Evolutionary conservation across 2,113 vertebrate genomes (phyloP).

Genomic region (Ceyx melanurus): DNA sequence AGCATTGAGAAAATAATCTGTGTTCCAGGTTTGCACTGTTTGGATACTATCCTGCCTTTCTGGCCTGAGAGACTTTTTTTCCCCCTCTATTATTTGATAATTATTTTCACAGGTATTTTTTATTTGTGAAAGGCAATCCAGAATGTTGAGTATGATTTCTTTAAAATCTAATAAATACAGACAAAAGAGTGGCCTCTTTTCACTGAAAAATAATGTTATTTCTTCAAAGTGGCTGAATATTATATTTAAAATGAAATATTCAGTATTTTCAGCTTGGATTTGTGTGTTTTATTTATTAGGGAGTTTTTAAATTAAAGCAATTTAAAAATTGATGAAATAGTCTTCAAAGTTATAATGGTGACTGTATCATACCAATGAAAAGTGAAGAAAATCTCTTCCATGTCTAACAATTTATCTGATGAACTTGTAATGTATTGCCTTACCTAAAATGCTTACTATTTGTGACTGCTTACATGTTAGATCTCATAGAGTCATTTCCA

Average conservation of each 20-base stretch:
- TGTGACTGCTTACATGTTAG: constrained; percentile 16
- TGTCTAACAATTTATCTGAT: background rate
- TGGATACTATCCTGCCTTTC: background rate
- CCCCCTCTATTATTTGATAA: background rate
- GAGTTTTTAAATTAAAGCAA: background rate
- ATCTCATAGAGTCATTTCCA: constrained; percentile 24
- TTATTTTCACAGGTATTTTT: background rate
- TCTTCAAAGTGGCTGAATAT: background rate
- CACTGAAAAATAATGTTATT: constrained; percentile 9
- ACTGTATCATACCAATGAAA: background rate
- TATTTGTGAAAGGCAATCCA: background rate
- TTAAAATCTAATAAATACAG: background rate
- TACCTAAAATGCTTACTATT: constrained; percentile 21
- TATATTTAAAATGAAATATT: background rate
- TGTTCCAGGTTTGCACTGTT: background rate
- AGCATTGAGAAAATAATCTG: background rate
- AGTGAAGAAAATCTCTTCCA: constrained; percentile 8
- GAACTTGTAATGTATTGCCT: background rate
- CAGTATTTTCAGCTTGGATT: background rate
- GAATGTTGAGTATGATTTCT: background rate
- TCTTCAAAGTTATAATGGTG: background rate
- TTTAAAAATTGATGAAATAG: background rate
- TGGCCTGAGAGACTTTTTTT: background rate
- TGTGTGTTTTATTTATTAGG: background rate
- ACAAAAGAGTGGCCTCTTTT: background rate